Base-by-base conservation (phyloP, 2,113 vertebrate genomes). In the Notothenia coriiceps region DNA sequence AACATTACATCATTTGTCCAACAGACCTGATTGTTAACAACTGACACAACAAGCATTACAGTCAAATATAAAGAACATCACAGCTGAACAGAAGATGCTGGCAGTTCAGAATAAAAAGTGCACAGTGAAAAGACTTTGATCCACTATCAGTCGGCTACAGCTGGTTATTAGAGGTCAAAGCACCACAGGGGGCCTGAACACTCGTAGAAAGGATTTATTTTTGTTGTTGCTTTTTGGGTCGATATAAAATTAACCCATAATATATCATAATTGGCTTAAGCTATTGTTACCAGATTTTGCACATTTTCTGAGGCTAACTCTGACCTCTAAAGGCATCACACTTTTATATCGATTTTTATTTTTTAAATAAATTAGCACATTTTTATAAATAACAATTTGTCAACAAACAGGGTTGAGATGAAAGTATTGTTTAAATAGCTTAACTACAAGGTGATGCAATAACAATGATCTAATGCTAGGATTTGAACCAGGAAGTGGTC, bases 71-170 rank as follows among this genome's bases (percentile, higher is more conserved):
- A 70, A 54, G 64, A 43, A 13, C 29, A 29, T 49, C 18, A 25
- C 15, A 65, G 46, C 22, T 51, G 59, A 76, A 47, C 67, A 77
- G 73, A 72, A 71, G 61, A 60, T 17, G 25, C 80, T 35, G 49
- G 13, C 70, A 70, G 66, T 63, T 25, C 69, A 63, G 17, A 51
- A 65, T 50, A 61, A 60, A 17, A 57, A 6, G 22, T 40, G 4
- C 55, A 68, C 47, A 49, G 22, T 43, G 6, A 33, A 15, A 54
- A 54, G 9, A 29, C 64, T 83, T 55, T 43, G 59, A 74, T 59
- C 46, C 62, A 3, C 13, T 60, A 52, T 77, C 54, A 68, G 66
- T 49, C 12, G 0, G 33, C 47, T 59, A 15, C 20, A 9, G 17
- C 55, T 68, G 10, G 52, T 54, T 63, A 47, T 56, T 52, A 49